These are phyloP conservation scores for Oeneis ivallda DNA, from an alignment of 2,888 invertebrate species.

Conservation along the genomic window DNA sequence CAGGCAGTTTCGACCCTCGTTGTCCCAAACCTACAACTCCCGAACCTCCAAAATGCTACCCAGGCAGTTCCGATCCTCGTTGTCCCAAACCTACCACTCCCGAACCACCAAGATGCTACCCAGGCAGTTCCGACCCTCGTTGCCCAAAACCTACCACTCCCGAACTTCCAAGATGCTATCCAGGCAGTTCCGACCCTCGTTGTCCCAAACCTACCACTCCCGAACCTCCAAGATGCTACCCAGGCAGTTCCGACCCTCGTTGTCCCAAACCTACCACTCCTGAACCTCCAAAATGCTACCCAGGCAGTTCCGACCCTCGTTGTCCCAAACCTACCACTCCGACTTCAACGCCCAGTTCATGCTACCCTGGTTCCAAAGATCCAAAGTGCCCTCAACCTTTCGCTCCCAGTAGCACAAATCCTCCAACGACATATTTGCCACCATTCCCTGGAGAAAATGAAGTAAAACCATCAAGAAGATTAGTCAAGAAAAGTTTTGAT, in stretches of 20 bases:
- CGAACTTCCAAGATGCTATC: constrained; percentile 43
- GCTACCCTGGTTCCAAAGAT: constrained; percentile 46
- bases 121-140: constrained; percentile 66
- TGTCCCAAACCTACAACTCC: constrained; percentile 51
- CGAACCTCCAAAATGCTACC: constrained; percentile 46
- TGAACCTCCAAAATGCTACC: constrained; percentile 39
- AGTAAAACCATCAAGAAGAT: constrained; percentile 56
- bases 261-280: constrained; percentile 52
- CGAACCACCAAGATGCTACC: constrained; percentile 64
- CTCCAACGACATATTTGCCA: constrained; percentile 74
- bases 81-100: constrained; percentile 55
- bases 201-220: constrained; percentile 45
- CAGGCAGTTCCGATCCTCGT: constrained; percentile 47
- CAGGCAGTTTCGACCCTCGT: constrained; percentile 51
- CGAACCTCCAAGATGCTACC: constrained; percentile 51
- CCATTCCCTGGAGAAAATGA: constrained; percentile 72
- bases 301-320: constrained; percentile 49
- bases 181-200: constrained; percentile 45
- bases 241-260: constrained; percentile 50
- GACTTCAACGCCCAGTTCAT: constrained; percentile 28
- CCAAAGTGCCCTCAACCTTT: constrained; percentile 55
- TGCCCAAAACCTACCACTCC: constrained; percentile 58
- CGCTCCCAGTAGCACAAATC: constrained; percentile 67
- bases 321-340: constrained; percentile 51
- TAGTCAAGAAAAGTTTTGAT: constrained; percentile 55